A percentile compares a stretch with the other conserved stretches of the same genome.
phyloP scores from a whole-genome alignment of 2,797 vertebrate genomes.

The Mus spretus region DNA sequence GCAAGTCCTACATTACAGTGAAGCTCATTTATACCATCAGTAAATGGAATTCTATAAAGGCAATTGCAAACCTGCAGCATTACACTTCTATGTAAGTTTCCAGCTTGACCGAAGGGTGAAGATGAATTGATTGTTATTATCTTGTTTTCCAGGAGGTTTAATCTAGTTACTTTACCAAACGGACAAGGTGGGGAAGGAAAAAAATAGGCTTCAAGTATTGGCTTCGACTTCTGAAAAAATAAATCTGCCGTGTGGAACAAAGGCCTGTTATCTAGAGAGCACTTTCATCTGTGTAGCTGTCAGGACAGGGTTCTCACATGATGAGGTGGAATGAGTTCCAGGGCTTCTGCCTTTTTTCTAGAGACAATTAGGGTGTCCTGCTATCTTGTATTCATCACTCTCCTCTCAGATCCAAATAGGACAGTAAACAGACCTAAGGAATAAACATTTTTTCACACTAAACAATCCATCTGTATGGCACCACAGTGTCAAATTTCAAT shows the following conservation, averaged over 20 bases:
- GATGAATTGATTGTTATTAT: slow-evolving; percentile 51
- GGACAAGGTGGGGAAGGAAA: slow-evolving; percentile 15
- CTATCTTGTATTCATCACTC: slow-evolving; percentile 79
- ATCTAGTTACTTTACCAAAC: slow-evolving; percentile 69
- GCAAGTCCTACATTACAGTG: neutral
- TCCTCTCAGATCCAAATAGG: slow-evolving; percentile 68
- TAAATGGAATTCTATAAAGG: neutral
- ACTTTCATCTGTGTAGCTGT: slow-evolving; percentile 79
- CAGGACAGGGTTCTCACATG: slow-evolving; percentile 68
- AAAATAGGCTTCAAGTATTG: slow-evolving; percentile 30
- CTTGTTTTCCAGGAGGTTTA: slow-evolving; percentile 64
- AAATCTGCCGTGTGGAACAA: slow-evolving; percentile 69
- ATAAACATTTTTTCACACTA: slow-evolving; percentile 68
- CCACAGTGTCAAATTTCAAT: slow-evolving; percentile 49
- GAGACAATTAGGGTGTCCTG: slow-evolving; percentile 74
- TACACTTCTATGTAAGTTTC: slow-evolving; percentile 31
- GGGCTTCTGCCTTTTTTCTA: slow-evolving; percentile 50
- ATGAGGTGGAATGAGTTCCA: slow-evolving; percentile 72
- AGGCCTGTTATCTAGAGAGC: slow-evolving; percentile 65
- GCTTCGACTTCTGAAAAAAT: slow-evolving; percentile 61
- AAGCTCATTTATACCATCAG: neutral
- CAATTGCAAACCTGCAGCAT: slow-evolving; percentile 6
- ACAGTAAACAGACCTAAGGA: slow-evolving; percentile 73
- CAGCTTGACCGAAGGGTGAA: slow-evolving; percentile 32
- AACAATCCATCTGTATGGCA: slow-evolving; percentile 62